Conservation (phyloP, 2,113 vertebrate species). For the Anolis sagrei region DNA sequence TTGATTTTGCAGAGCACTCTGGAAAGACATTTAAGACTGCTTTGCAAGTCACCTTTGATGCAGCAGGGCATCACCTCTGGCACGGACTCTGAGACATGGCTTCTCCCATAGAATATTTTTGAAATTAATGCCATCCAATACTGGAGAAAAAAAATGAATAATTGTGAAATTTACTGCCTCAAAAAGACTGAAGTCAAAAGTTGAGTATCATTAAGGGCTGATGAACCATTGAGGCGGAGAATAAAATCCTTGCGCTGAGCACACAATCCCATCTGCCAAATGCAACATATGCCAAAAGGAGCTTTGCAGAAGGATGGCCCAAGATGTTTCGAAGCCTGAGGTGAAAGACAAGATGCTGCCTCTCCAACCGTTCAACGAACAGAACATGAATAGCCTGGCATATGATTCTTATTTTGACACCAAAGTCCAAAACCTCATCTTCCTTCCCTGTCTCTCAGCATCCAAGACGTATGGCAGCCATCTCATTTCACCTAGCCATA, state of each 20-base stretch:
- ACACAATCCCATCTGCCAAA: constrained; percentile 11
- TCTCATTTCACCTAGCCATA: no score
- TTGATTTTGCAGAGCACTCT: not conserved
- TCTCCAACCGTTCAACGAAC: not conserved
- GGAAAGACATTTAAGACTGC: constrained; percentile 8
- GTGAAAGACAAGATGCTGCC: not conserved
- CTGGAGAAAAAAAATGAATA: constrained; percentile 44
- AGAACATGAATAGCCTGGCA: not conserved
- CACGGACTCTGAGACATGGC: constrained; percentile 34
- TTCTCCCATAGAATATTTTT: constrained; percentile 44
- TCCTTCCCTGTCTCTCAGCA: no score
- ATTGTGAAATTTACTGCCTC: constrained; percentile 32
- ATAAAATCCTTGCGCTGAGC: constrained; percentile 29
- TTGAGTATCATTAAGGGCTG: constrained; percentile 42
- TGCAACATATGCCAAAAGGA: not conserved
- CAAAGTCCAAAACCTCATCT: not conserved
- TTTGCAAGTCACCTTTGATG: constrained; percentile 4
- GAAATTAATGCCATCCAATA: constrained; percentile 20
- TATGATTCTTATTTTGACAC: not conserved
- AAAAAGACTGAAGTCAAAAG: constrained; percentile 48
- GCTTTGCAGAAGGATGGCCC: no score
- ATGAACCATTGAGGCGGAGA: constrained; percentile 21
- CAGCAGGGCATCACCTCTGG: constrained; percentile 10
- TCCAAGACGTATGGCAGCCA: no score
- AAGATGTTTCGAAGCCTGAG: not conserved